These are phyloP conservation scores for Nanorana parkeri DNA, from an alignment of 2,113 vertebrate species.

Conservation along the genomic window DNA sequence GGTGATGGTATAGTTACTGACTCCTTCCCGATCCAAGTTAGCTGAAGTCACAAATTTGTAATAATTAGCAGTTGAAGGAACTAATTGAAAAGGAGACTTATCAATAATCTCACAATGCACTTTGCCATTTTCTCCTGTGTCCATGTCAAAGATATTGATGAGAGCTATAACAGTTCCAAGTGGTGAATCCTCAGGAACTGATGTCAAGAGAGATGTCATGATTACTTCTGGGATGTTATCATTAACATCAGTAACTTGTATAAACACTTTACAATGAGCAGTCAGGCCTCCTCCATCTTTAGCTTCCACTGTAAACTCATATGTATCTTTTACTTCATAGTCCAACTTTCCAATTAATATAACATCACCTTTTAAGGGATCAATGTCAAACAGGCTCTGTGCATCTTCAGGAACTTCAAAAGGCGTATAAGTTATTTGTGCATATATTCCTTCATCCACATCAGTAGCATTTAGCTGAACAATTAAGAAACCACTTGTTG, in stretches of 20 bases:
- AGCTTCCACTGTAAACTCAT: conserved; percentile 69
- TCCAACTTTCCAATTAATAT: conserved; percentile 66
- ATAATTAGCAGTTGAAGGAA: conserved; percentile 60
- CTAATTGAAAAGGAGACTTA: conserved; percentile 59
- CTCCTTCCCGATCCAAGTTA: conserved; percentile 82
- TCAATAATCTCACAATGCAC: conserved; percentile 57
- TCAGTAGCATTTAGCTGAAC: conserved; percentile 67
- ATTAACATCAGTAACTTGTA: conserved; percentile 72
- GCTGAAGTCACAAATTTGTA: conserved; percentile 82
- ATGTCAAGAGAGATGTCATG: conserved; percentile 62
- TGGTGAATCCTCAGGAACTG: conserved; percentile 56
- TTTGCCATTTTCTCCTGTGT: conserved; percentile 63
- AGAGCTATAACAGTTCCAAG: conserved; percentile 60
- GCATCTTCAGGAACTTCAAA: conserved; percentile 60
- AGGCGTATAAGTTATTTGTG: conserved; percentile 66
- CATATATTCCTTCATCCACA: conserved; percentile 67
- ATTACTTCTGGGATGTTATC: conserved; percentile 69
- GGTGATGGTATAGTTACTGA: conserved; percentile 82
- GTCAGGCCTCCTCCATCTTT: conserved; percentile 69
- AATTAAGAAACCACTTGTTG: conserved; percentile 59
- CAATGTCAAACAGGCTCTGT: conserved; percentile 63
- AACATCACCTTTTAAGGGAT: conserved; percentile 65
- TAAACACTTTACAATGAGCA: conserved; percentile 69
- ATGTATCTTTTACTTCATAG: conserved; percentile 67
- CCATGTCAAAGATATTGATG: conserved; percentile 61